Evolutionary conservation across 2,113 vertebrate genomes (phyloP).

Genomic region (Ameiurus melas): DNA sequence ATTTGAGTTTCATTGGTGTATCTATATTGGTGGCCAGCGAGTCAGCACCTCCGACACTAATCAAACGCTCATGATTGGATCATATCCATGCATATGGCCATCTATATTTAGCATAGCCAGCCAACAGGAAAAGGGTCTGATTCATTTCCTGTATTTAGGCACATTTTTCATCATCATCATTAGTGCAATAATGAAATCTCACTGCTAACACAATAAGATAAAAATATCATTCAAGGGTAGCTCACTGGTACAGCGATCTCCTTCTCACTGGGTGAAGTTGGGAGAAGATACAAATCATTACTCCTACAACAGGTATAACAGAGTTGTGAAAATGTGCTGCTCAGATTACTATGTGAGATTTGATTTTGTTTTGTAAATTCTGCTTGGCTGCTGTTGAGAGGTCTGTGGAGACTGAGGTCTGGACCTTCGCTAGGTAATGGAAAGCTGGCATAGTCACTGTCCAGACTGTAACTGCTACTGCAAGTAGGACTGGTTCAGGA

Average conservation of each 20-base stretch:
- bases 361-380: background rate
- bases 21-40: background rate
- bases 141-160: background rate
- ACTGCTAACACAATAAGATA: background rate
- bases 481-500: background rate
- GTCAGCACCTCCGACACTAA: background rate
- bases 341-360: background rate
- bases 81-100: slow-evolving; percentile 69
- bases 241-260: background rate
- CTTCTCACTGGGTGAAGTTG: background rate
- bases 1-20: background rate
- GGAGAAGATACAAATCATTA: background rate
- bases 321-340: background rate
- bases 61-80: slow-evolving; percentile 4
- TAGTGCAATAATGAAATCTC: slow-evolving; percentile 1
- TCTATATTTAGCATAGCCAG: slow-evolving; percentile 68
- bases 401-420: background rate
- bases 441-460: background rate
- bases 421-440: background rate
- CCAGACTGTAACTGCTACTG: background rate
- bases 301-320: background rate
- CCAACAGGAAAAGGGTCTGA: background rate
- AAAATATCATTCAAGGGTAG: background rate
- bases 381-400: background rate
- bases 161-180: slow-evolving; percentile 62